Base-by-base conservation (phyloP, 2,113 vertebrate genomes). In the Talpa occidentalis region DNA sequence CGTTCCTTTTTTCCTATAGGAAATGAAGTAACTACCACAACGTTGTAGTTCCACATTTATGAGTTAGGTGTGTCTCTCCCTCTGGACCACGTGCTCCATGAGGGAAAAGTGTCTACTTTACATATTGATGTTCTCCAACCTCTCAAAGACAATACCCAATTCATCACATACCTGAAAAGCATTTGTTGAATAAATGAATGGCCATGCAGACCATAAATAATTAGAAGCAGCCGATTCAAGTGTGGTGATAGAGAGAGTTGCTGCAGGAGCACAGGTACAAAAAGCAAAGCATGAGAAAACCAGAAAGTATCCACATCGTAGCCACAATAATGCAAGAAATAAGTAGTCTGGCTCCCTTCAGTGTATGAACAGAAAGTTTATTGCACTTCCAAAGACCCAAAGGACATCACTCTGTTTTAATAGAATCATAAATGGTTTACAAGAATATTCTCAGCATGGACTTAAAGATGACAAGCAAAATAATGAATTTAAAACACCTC, bases 221-320 rank as follows among this genome's bases (percentile, higher is more conserved):
- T 84, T 28, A 92, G 42, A 88, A 90, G 62, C 74, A 74, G 21
- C 22, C 74, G 59, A 42, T 59, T 76, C 62, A 77, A 92, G 37
- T 15, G 10, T 49, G 44, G 19, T 37, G 35, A 16, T 35, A 15
- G 47, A 84, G 15, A 28, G 62, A 4, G 32, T 28, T 74, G 37
- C 26, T 82, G 64, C 77, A 49, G 5, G 5, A 94, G 28, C 9
- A 9, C 0, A 30, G 9, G 2, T 79, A 74, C 32, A 44, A 89
- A 82, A 82, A 3, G 54, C 49, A 21, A 54, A 85, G 21, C 10
- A 15, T 28, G 10, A 92, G 66, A 70, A 89, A 88, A 28, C 24
- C 49, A 54, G 40, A 70, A 42, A 8, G 21, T 35, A 24, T 76
- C 42, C n/a, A n/a, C 59, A n/a, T 3, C 0, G 1, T 40, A 54